These are phyloP conservation scores for Antheraea yamamai DNA, from an alignment of 2,888 invertebrate species.

Conservation along the genomic window DNA sequence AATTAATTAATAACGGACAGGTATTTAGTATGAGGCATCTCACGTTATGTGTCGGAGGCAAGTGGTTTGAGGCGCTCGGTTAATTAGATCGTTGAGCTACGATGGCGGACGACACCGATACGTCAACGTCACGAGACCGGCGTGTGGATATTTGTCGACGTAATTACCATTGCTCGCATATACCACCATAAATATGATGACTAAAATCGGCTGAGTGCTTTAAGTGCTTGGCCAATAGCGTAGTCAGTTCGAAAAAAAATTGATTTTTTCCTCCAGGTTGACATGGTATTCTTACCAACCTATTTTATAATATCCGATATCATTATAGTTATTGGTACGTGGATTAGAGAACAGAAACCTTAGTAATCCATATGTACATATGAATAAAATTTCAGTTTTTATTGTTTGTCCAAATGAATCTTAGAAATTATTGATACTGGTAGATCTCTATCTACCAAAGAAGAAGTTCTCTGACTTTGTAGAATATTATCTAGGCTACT, in stretches of 20 bases:
- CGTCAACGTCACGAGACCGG: conserved; percentile 28
- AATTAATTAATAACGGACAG: conserved; percentile 3
- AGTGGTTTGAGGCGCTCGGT: conserved; percentile 27
- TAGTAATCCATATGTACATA: no score
- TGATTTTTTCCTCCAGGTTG: neutral
- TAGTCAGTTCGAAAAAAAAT: no score
- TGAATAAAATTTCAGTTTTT: no score
- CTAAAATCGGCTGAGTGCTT: no score
- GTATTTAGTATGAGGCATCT: conserved; percentile 17
- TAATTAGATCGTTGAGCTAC: conserved; percentile 41
- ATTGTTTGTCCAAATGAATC: no score
- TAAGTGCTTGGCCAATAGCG: no score
- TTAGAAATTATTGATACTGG: no score
- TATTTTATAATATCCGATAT: neutral
- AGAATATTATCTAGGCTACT: no score
- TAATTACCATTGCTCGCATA: neutral
- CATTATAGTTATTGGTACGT: no score
- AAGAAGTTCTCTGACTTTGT: no score
- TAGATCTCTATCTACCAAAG: no score
- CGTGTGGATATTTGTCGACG: neutral
- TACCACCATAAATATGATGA: neutral
- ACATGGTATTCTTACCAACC: neutral
- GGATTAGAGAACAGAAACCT: no score
- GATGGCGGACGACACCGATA: conserved; percentile 27
- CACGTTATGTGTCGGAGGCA: conserved; percentile 29